A percentile compares a stretch with the other conserved stretches of the same genome.
Conservation (phyloP, 2,113 vertebrate genomes). For the Pachyramphus minor region DNA sequence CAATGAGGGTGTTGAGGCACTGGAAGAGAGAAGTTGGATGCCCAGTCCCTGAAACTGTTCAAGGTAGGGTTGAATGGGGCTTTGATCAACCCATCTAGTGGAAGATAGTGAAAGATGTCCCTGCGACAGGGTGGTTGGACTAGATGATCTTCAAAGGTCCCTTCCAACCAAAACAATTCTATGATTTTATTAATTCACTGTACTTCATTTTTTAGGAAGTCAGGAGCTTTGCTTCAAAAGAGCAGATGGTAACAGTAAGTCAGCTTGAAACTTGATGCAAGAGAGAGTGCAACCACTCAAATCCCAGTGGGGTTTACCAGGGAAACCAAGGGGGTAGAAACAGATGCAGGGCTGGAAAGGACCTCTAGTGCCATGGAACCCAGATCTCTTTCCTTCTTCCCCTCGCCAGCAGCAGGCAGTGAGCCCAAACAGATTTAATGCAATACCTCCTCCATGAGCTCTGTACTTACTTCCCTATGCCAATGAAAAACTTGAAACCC, state of each 20-base stretch:
- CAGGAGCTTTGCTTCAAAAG: not conserved
- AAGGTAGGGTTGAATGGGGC: not conserved
- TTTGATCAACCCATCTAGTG: not conserved
- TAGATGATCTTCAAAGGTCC: not conserved
- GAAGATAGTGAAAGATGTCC: not conserved
- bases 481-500: not conserved
- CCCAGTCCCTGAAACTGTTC: not conserved
- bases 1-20: fast-evolving
- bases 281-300: not conserved
- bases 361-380: fast-evolving
- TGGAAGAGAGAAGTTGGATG: not conserved
- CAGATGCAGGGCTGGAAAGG: not conserved
- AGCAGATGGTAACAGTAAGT: not conserved
- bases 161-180: not conserved
- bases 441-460: not conserved
- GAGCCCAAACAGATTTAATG: not conserved
- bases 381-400: not conserved
- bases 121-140: not conserved
- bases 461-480: not conserved
- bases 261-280: not conserved
- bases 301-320: not conserved
- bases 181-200: not conserved
- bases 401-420: not conserved
- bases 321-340: not conserved
- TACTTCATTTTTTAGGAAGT: not conserved